A percentile compares a stretch with the other conserved stretches of the same genome.
Evolutionary conservation across 2,113 vertebrate species (phyloP).

Genomic region (Tiliqua scincoides): DNA sequence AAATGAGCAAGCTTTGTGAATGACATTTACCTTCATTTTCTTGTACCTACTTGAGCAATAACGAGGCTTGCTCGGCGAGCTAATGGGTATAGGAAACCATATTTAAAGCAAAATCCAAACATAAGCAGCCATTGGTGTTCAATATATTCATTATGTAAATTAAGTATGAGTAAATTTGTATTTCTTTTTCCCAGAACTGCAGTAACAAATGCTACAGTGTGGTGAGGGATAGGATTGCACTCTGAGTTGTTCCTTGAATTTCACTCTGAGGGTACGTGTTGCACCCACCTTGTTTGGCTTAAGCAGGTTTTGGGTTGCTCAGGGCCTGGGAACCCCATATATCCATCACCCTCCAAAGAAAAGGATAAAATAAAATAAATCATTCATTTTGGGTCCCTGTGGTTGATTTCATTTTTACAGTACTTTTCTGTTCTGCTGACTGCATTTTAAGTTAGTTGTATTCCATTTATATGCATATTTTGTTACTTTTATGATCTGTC

Average conservation of each 20-base stretch:
- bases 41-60: background rate
- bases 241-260: background rate
- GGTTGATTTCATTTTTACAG: background rate
- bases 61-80: background rate
- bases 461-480: background rate
- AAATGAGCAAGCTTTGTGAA: conserved; percentile 24
- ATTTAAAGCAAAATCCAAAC: background rate
- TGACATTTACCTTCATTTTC: conserved; percentile 24
- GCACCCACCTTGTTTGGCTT: background rate
- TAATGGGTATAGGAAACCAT: background rate
- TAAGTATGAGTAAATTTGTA: no score
- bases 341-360: background rate
- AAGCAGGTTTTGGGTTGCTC: background rate
- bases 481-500: background rate
- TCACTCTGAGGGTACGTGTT: background rate
- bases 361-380: background rate
- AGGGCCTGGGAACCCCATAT: background rate
- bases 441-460: background rate
- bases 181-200: no score
- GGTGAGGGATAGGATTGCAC: no score
- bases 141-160: background rate
- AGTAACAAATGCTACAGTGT: no score
- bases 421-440: background rate
- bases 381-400: background rate
- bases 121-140: background rate